These are phyloP conservation scores for Neomonachus schauinslandi DNA, from an alignment of 2,113 vertebrate genomes.

Conservation along the genomic window DNA sequence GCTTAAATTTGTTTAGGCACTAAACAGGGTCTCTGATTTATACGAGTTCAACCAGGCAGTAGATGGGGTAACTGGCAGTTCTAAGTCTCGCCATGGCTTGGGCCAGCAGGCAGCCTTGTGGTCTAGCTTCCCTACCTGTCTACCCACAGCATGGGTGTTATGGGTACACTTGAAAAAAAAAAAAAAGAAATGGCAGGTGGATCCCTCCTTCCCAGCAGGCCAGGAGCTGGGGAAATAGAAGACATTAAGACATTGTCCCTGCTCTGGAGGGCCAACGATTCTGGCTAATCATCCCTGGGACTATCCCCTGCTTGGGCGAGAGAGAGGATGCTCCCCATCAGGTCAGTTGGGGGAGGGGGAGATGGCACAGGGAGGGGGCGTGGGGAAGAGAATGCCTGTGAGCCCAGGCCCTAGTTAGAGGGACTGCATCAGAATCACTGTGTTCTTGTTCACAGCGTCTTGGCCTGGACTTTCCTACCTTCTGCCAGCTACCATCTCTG, in stretches of 20 bases:
- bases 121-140: background rate
- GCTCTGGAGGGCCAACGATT: too few species aligned
- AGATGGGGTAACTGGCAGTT: background rate
- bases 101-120: background rate
- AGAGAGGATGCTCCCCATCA: accelerated
- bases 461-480: too few species aligned
- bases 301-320: accelerated
- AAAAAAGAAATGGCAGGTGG: too few species aligned
- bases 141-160: background rate
- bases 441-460: background rate
- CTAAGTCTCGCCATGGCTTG: accelerated
- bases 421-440: accelerated
- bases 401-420: background rate
- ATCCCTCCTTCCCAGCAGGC: background rate
- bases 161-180: too few species aligned
- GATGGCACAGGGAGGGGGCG: accelerated
- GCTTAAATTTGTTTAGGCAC: conserved; percentile 54
- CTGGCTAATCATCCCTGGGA: accelerated
- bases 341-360: background rate
- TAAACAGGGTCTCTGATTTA: conserved; percentile 71
- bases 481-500: background rate
- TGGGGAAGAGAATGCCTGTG: background rate
- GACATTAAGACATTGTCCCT: background rate
- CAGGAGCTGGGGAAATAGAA: background rate
- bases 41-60: conserved; percentile 19